Evolutionary conservation across 1,140 invertebrate species (phyloP).

Genomic region (Drosophila rufa): DNA sequence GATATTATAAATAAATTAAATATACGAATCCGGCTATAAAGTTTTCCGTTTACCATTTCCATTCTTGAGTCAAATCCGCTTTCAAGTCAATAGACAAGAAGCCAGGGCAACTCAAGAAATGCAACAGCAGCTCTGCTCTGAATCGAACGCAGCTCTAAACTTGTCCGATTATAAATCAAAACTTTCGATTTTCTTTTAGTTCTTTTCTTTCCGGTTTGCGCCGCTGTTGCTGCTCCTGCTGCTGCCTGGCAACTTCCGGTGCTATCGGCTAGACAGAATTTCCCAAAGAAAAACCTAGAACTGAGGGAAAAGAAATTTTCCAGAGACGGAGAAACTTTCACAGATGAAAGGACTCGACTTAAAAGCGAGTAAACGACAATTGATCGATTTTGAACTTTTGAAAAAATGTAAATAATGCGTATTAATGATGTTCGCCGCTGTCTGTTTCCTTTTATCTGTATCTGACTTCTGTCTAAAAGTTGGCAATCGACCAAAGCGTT

Average conservation of each 20-base stretch:
- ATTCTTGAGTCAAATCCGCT: constrained; percentile 23
- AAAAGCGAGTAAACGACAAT: constrained; percentile 66
- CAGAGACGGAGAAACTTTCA: constrained; percentile 49
- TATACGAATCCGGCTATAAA: constrained; percentile 19
- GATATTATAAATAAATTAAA: constrained; percentile 54
- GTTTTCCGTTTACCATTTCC: constrained; percentile 15
- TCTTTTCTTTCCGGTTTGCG: constrained; percentile 31
- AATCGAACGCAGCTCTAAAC: constrained; percentile 64
- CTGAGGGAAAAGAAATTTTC: constrained; percentile 22
- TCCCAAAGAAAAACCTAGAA: constrained; percentile 23
- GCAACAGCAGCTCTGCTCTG: constrained; percentile 21
- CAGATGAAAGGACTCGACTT: constrained; percentile 35
- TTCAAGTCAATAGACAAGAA: constrained; percentile 18
- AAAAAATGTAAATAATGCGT: constrained; percentile 51
- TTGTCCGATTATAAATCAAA: constrained; percentile 76
- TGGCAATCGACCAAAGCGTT: constrained; percentile 22
- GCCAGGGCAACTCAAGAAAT: constrained; percentile 18
- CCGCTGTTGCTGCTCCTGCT: not conserved
- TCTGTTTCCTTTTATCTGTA: constrained; percentile 18
- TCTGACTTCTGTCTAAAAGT: constrained; percentile 33
- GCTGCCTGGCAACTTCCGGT: constrained; percentile 53
- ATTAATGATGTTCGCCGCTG: constrained; percentile 56
- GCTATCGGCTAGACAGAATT: constrained; percentile 63
- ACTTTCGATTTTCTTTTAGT: constrained; percentile 68
- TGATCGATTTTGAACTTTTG: constrained; percentile 65